phyloP scores from a whole-genome alignment of 2,113 vertebrate genomes.

The Tor tambroides region DNA sequence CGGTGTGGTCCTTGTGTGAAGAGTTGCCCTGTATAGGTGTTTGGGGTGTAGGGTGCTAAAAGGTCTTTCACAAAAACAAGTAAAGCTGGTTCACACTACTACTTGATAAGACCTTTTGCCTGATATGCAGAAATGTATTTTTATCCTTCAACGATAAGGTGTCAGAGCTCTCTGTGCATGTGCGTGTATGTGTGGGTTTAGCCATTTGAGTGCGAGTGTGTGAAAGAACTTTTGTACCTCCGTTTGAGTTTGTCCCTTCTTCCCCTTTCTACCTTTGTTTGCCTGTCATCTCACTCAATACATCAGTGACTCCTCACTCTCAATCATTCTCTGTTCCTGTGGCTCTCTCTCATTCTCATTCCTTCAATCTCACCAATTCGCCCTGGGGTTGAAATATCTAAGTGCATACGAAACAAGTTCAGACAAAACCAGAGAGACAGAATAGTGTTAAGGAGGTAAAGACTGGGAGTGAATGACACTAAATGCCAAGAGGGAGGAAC shows the following conservation, averaged over 20 bases:
- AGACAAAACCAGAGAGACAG: slow-evolving; percentile 66
- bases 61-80: slow-evolving; percentile 42
- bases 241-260: slow-evolving; percentile 37
- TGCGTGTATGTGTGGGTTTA: slow-evolving; percentile 1
- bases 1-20: slow-evolving; percentile 15
- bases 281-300: slow-evolving; percentile 59
- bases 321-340: slow-evolving; percentile 47
- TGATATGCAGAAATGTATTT: neutral
- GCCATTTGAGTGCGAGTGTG: slow-evolving; percentile 13
- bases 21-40: slow-evolving; percentile 22
- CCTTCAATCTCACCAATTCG: slow-evolving; percentile 56
- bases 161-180: neutral
- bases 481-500: slow-evolving; percentile 67
- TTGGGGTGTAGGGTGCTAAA: slow-evolving; percentile 32
- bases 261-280: slow-evolving; percentile 57
- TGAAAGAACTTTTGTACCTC: slow-evolving; percentile 43
- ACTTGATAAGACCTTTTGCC: slow-evolving; percentile 9
- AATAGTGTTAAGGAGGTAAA: slow-evolving; percentile 69
- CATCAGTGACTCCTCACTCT: slow-evolving; percentile 34
- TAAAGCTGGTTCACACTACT: slow-evolving; percentile 48
- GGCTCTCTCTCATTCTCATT: slow-evolving; percentile 47
- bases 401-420: slow-evolving; percentile 73
- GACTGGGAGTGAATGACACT: slow-evolving; percentile 70
- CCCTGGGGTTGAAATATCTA: slow-evolving; percentile 75
- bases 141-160: neutral